Base-by-base conservation (phyloP, 2,888 invertebrate species). In the Trissoscelio sp. region DNA sequence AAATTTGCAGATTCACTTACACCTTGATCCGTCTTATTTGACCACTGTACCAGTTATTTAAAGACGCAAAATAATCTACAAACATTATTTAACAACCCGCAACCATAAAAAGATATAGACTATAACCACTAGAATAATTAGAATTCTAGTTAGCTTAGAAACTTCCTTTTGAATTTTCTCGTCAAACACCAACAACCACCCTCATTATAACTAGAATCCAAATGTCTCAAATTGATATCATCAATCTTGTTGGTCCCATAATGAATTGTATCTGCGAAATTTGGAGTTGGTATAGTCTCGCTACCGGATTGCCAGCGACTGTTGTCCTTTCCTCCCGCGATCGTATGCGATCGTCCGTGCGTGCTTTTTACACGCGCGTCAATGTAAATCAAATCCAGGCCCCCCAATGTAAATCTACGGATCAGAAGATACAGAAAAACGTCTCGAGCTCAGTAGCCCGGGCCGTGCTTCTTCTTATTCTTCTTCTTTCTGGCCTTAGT, bases 341-440 rank as follows among this genome's bases (percentile, higher is more conserved):
- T 69, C 74, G 69, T 24, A 22, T 18, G 62, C 64, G 70, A 80
- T 80, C 60, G 69, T 64, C 44, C 37, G 70, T 51, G 69, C 73
- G 60, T 42, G 48, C 75, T 83, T 83, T 82, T 83, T 83, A 78
- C 81, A 67, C 81, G 83, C 83, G 81, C 70, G 83, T 83, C 75
- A 80, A 83, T 83, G 83, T 83, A 83, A 83, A 83, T 82, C 79
- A 74, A 60, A 46, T 48, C 42, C 78, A 34, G 79, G 70, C 42
- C 62, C 24, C n/a, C 60, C 80, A 66, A 83, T 82, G 83, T 83
- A 83, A 83, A 83, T 83, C 72, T 46, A 37, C 42, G 34, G 74
- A 42, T 44, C 77, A 48, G 73, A n/a, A n/a, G n/a, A n/a, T n/a
- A 42, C 81, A 83, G 81, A 83, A 83, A 83, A 83, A 83, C 74